A percentile compares a stretch with the other conserved stretches of the same genome.
These are phyloP conservation scores for Furnarius figulus DNA, from an alignment of 2,113 vertebrate species.

Conservation along the genomic window DNA sequence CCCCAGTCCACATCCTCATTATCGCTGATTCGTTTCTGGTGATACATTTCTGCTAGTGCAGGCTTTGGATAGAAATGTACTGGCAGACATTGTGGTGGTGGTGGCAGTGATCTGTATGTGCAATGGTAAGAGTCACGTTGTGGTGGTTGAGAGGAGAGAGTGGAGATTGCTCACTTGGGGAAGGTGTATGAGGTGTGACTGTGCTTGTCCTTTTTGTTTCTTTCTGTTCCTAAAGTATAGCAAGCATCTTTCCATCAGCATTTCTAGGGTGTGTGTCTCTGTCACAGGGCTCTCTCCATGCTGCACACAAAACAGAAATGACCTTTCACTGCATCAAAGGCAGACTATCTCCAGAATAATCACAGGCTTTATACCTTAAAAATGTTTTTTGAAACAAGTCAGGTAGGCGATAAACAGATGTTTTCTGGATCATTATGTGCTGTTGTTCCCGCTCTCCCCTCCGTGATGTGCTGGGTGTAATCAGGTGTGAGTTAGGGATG, in stretches of 20 bases:
- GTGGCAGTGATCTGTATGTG: rapidly evolving
- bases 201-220: neutral
- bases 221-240: neutral
- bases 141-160: neutral
- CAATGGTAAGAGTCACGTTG: neutral
- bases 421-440: neutral
- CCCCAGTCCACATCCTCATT: neutral
- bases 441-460: neutral
- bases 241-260: neutral
- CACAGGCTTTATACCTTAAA: neutral
- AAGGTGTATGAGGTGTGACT: neutral
- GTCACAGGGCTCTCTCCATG: neutral
- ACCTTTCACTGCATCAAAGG: neutral
- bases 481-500: neutral
- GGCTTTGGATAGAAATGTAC: neutral
- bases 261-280: neutral
- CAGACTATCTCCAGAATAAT: neutral
- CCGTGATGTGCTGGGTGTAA: rapidly evolving
- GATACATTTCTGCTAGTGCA: neutral
- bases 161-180: neutral
- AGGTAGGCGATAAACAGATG: neutral
- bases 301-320: neutral
- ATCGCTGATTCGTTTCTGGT: neutral
- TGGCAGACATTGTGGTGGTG: neutral
- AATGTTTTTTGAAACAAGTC: neutral